A percentile compares a stretch with the other conserved stretches of the same genome.
Evolutionary conservation across 2,113 vertebrate genomes (phyloP).

Genomic region (Aptenodytes forsteri): DNA sequence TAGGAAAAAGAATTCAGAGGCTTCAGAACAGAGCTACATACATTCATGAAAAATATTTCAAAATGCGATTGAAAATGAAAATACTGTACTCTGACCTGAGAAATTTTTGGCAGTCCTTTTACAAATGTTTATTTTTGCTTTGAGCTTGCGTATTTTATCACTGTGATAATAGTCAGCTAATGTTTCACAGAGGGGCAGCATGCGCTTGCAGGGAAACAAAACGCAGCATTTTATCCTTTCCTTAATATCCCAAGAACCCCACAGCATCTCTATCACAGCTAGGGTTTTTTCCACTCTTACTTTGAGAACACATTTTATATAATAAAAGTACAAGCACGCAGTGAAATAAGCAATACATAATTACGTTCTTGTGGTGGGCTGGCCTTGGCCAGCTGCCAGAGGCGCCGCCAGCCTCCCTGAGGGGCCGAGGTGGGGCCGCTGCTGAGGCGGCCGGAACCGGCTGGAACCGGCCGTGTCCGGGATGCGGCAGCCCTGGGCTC

Average conservation of each 20-base stretch:
- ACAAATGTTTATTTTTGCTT: background rate
- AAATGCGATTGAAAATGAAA: background rate
- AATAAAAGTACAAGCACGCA: background rate
- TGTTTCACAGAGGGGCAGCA: background rate
- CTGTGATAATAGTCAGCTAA: accelerated
- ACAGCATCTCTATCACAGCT: accelerated
- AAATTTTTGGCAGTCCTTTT: background rate
- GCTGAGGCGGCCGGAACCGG: background rate
- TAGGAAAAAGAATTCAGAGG: background rate
- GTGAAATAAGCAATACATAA: accelerated
- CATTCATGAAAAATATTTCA: background rate
- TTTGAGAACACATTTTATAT: background rate
- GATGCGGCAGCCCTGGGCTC: background rate
- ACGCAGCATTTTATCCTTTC: background rate
- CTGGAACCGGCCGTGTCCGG: accelerated
- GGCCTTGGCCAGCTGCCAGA: background rate
- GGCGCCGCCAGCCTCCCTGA: background rate
- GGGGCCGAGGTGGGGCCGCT: background rate
- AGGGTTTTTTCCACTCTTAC: too few species aligned
- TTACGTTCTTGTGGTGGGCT: accelerated
- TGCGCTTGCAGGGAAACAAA: background rate
- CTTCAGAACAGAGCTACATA: background rate
- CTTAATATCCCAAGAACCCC: background rate
- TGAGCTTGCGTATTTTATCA: background rate
- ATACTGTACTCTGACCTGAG: background rate